phyloP scores from a whole-genome alignment of 2,113 vertebrate species.

The Corythornis vintsioides region DNA sequence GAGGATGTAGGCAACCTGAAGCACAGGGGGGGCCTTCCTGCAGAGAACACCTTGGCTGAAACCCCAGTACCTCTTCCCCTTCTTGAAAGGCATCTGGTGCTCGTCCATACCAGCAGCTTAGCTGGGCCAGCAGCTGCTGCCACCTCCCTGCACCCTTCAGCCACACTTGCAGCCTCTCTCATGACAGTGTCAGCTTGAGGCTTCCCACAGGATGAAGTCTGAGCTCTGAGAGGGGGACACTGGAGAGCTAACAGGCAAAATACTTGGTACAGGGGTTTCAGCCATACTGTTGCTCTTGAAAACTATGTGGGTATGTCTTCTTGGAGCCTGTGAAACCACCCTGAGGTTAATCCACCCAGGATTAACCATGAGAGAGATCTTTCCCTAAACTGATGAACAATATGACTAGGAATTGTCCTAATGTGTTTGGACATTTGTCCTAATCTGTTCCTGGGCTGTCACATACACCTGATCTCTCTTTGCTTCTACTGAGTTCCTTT shows the following conservation, averaged over 20 bases:
- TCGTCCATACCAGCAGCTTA: background rate
- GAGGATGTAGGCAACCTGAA: background rate
- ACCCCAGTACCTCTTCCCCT: background rate
- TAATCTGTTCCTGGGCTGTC: background rate
- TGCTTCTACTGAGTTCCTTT: background rate
- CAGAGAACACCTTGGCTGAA: background rate
- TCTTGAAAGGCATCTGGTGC: background rate
- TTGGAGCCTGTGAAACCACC: background rate
- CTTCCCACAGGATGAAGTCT: background rate
- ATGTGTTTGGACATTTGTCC: background rate
- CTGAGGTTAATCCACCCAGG: background rate
- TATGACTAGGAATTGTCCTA: background rate
- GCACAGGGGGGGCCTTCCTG: background rate
- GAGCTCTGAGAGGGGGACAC: accelerated
- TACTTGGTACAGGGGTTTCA: background rate
- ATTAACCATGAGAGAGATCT: background rate
- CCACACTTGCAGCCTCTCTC: background rate
- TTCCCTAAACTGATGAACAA: accelerated
- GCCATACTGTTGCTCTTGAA: background rate
- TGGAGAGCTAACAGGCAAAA: background rate
- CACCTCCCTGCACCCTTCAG: background rate
- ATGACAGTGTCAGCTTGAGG: background rate
- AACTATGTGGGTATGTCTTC: background rate
- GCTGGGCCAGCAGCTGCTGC: background rate
- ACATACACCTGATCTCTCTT: background rate